phyloP scores from a whole-genome alignment of 2,797 vertebrate species.

The Champsocephalus gunnari region DNA sequence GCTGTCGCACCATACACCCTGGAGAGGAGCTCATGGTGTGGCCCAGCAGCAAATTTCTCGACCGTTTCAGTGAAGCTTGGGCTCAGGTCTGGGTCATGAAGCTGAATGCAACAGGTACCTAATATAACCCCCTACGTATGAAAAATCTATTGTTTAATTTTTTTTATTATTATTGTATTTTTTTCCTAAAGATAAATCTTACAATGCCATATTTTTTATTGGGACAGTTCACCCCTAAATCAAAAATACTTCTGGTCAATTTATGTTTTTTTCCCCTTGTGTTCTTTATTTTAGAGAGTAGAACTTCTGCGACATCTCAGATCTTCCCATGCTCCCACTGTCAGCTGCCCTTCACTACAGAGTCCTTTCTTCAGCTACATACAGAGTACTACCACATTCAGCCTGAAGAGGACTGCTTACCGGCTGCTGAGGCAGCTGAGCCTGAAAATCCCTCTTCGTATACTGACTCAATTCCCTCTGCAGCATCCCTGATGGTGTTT shows the following conservation, averaged over 20 bases:
- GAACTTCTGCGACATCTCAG: constrained; percentile 37
- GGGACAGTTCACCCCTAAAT: too few relatives aligned
- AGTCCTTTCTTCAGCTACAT: constrained; percentile 82
- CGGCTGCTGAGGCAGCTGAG: constrained; percentile 28
- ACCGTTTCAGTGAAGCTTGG: constrained; percentile 75
- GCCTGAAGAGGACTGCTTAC: constrained; percentile 24
- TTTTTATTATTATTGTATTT: background rate
- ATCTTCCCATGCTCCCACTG: constrained; percentile 79
- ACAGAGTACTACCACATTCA: constrained; percentile 68
- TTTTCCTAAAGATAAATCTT: background rate
- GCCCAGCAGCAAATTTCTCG: constrained; percentile 89
- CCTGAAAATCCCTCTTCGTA: constrained; percentile 8
- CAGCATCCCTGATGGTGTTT: constrained; percentile 19
- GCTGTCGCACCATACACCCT: constrained; percentile 88
- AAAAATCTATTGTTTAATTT: too few relatives aligned
- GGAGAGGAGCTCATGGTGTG: constrained; percentile 95
- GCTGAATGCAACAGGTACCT: constrained; percentile 71
- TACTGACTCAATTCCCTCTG: background rate
- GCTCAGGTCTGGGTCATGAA: constrained; percentile 78
- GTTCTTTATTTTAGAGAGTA: constrained; percentile 57
- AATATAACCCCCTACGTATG: fast-evolving
- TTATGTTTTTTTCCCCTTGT: background rate
- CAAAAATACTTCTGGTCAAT: background rate
- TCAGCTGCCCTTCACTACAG: constrained; percentile 80
- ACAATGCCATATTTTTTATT: background rate